phyloP scores from a whole-genome alignment of 2,888 invertebrate species.

The Ophioninae sp. region DNA sequence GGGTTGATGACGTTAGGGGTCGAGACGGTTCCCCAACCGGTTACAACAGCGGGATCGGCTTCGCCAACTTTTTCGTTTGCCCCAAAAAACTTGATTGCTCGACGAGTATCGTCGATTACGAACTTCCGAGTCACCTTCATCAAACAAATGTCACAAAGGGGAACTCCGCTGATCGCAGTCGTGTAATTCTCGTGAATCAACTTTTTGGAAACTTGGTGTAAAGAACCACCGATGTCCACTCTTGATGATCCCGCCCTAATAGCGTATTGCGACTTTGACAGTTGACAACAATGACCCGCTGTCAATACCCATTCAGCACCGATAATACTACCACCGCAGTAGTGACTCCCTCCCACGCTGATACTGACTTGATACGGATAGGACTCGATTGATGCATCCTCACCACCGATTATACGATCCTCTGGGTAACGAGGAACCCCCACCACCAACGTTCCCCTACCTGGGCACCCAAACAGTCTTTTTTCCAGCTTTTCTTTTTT shows the following conservation, averaged over 20 bases:
- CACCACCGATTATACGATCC: conserved; percentile 82
- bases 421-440: conserved; percentile 19
- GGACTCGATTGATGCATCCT: conserved; percentile 80
- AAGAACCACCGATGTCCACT: conserved; percentile 80
- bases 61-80: conserved; percentile 63
- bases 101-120: conserved; percentile 80
- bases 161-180: conserved; percentile 69
- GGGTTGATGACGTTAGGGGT: conserved; percentile 52
- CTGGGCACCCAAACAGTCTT: too few relatives aligned
- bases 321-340: conserved; percentile 84
- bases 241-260: conserved; percentile 83
- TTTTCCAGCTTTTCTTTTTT: too few relatives aligned
- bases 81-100: conserved; percentile 81
- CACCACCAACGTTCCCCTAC: background rate
- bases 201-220: conserved; percentile 80
- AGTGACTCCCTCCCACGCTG: conserved; percentile 79
- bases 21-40: conserved; percentile 71
- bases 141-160: conserved; percentile 82
- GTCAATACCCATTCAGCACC: conserved; percentile 82
- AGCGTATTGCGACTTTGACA: conserved; percentile 70
- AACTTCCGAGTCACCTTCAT: conserved; percentile 82
- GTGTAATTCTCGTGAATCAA: conserved; percentile 82
- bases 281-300: conserved; percentile 83
- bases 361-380: conserved; percentile 82
- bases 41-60: conserved; percentile 60